Base-by-base conservation (phyloP, 1,140 invertebrate genomes). In the Pogonomyrmex californicus region DNA sequence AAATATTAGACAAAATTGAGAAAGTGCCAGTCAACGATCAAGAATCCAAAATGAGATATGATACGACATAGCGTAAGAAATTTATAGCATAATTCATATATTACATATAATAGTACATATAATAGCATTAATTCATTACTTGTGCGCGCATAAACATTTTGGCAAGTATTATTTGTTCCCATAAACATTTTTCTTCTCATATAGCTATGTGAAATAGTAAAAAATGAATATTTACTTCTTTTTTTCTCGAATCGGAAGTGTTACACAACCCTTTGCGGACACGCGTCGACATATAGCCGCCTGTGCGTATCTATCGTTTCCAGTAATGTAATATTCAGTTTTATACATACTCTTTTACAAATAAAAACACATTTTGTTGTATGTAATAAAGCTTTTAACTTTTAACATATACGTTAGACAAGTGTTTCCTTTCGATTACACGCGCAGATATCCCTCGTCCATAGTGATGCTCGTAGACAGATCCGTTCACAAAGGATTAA, bases 11-110 rank as follows among this genome's bases (percentile, higher is more conserved):
- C 30, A 73, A 47, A 47, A 3, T 73, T 63, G 12, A 73, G 66
- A 60, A 82, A 82, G 60, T 82, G 66, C 66, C 60, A 58, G 54
- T 73, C 65, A 71, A 82, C 65, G 60, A 82, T 60, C 44, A 70
- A 49, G 10, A 41, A 79, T 79, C 14, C 44, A 51, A 7, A 66
- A 36, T 44, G 33, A 7, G 47, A 68, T 0, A 56, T 68, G 1
- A 60, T 44, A 6, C 1, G 12, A 82, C 7, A 73, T 47, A 36
- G 17, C n/a, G 51, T 63, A 14, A 56, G 65, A 36, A 49, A 38
- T 54, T 33, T 63, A 17, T n/a, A 17, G 5, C 36, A 17, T 38
- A 63, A 63, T 63, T 38, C 4, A 63, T 63, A 23, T 23, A 23
- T 23, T 23, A 23, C 4, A 62, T 17, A 2, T 2, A 38, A 38